phyloP scores from a whole-genome alignment of 2,888 invertebrate genomes.

The Cremastinae sp. region DNA sequence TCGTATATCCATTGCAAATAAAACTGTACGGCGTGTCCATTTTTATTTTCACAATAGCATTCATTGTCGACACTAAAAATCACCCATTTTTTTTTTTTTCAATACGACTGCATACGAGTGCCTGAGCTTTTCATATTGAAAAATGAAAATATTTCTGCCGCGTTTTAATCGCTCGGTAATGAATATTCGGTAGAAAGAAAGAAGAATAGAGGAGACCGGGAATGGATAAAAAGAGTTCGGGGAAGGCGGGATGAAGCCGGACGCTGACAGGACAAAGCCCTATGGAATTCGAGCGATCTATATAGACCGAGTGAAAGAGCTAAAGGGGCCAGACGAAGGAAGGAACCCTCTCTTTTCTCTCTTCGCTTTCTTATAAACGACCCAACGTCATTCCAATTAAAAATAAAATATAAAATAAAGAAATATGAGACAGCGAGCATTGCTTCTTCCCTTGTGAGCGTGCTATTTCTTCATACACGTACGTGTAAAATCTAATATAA shows the following conservation, averaged over 20 bases:
- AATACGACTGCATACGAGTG: too few species aligned
- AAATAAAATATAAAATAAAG: slow-evolving; percentile 54
- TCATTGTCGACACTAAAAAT: too few species aligned
- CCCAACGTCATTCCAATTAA: slow-evolving; percentile 68
- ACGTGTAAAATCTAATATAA: too few species aligned
- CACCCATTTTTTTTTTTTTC: too few species aligned
- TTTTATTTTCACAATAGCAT: too few species aligned
- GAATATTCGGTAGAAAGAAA: slow-evolving; percentile 20
- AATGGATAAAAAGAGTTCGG: slow-evolving; percentile 17
- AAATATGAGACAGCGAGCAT: slow-evolving; percentile 26
- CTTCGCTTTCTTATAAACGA: slow-evolving; percentile 68
- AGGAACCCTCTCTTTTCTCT: slow-evolving; percentile 43
- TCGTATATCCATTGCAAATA: too few species aligned
- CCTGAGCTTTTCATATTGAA: slow-evolving; percentile 29
- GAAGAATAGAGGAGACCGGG: slow-evolving; percentile 38
- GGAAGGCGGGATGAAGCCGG: slow-evolving; percentile 51
- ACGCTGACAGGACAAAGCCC: slow-evolving; percentile 66
- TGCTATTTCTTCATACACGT: too few species aligned
- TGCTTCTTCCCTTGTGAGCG: too few species aligned
- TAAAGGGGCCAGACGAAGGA: slow-evolving; percentile 1
- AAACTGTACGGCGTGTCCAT: too few species aligned
- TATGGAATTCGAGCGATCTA: slow-evolving; percentile 63
- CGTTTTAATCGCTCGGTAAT: slow-evolving; percentile 20
- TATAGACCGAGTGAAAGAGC: slow-evolving; percentile 6
- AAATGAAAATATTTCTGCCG: slow-evolving; percentile 48